Percentiles rank a stretch among this genome's conserved stretches.
These are phyloP conservation scores for Clavelina lepadiformis DNA, from an alignment of 23 tunicate species.

Conservation along the genomic window DNA sequence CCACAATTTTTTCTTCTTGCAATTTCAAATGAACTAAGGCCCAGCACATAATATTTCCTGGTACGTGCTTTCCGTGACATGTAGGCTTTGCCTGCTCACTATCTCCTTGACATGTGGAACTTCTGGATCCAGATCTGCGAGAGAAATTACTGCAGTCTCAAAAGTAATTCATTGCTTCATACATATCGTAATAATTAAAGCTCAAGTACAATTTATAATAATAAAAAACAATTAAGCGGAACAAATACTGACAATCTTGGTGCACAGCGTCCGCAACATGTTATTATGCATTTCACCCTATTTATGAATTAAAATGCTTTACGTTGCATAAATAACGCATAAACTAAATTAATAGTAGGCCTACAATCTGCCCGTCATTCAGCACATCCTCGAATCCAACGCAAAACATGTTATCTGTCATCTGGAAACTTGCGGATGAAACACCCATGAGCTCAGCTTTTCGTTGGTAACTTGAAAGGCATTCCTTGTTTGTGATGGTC, in stretches of 20 bases:
- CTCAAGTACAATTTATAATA: too few relatives aligned
- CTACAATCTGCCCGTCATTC: too few relatives aligned
- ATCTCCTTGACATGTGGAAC: constrained; percentile 45
- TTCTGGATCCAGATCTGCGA: constrained; percentile 14
- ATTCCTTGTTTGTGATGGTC: constrained; percentile 1
- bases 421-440: neutral
- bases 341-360: too few relatives aligned
- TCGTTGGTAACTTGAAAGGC: constrained; percentile 8
- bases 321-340: too few relatives aligned
- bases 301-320: too few relatives aligned
- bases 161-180: too few relatives aligned
- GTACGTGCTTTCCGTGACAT: constrained; percentile 13
- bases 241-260: too few relatives aligned
- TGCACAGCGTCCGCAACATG: too few relatives aligned
- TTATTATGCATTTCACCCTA: too few relatives aligned
- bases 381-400: constrained; percentile 24
- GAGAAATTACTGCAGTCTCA: too few relatives aligned
- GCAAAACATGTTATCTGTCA: constrained; percentile 50
- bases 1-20: constrained; percentile 12
- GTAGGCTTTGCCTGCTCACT: constrained; percentile 55
- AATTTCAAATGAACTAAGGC: constrained; percentile 45
- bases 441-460: neutral
- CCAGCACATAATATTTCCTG: constrained; percentile 19
- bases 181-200: too few relatives aligned
- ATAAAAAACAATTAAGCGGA: too few relatives aligned